Evolutionary conservation across 1,140 invertebrate species (phyloP).

Genomic region (Phocides pigmalion): DNA sequence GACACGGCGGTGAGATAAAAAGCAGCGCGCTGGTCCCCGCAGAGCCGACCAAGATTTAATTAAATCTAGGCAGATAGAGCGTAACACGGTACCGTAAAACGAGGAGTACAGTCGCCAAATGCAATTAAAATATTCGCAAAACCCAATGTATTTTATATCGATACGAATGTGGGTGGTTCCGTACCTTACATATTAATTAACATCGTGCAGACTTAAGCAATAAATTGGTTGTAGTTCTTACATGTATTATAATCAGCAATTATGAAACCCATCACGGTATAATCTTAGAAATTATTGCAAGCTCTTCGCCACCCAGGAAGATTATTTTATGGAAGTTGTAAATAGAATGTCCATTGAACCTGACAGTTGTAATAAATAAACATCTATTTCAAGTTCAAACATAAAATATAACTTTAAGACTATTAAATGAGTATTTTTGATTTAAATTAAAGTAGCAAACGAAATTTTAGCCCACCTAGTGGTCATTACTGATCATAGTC

Average conservation of each 20-base stretch:
- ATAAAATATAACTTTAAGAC: no score
- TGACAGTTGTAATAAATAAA: no score
- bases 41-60: not conserved
- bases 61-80: constrained; percentile 27
- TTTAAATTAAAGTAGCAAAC: no score
- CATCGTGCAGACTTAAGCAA: constrained; percentile 10
- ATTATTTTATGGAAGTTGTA: not conserved
- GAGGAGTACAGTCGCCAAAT: not conserved
- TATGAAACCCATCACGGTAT: constrained; percentile 4
- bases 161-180: constrained; percentile 16
- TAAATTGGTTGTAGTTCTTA: constrained; percentile 4
- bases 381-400: no score
- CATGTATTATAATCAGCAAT: constrained; percentile 22
- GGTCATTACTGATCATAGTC: no score
- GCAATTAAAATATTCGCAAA: constrained; percentile 28
- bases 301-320: not conserved
- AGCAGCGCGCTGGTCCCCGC: not conserved
- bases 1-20: constrained; percentile 1
- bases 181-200: constrained; percentile 25
- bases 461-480: no score
- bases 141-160: constrained; percentile 1
- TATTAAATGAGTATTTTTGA: no score
- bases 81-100: constrained; percentile 13
- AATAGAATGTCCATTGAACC: not conserved
- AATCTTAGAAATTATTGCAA: not conserved